Evolutionary conservation across 1,140 invertebrate species (phyloP), one percentile per base, ranked within the genome.

Genomic region (Wiebesia pumilae): DNA sequence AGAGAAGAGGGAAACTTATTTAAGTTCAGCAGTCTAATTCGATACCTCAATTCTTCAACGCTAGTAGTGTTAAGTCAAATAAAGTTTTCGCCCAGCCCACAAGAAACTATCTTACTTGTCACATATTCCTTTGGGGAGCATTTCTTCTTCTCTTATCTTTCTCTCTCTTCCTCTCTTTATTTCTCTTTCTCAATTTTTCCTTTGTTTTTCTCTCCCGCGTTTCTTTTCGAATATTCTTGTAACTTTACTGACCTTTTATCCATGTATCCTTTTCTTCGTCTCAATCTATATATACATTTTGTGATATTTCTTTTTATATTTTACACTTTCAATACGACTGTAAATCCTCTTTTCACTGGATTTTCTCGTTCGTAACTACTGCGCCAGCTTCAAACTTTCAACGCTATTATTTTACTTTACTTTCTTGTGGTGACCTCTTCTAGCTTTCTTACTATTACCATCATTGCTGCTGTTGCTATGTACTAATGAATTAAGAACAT

Each of bases 11-110:
- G 33, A 88, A 91, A 89, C 88, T 91, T 90, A 87, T 90, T 91
- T 88, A 90, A 90, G 87, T 90, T 88, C 88, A 90, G 89, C 89
- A 88, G 89, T 90, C 90, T 87, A 87, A 89, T 90, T 89, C 89
- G 89, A 91, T 91, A 91, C 87, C 87, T 90, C 89, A 88, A 89
- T 90, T 90, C 86, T 82, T 87, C 80, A 69, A 21, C n/a, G 75
- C 75, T 78, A 24, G 65, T 3, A 33, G 62, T 65, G 54, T 54
- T 79, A 86, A 90, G 87, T 89, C 88, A 88, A 90, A 89, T 88
- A 89, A 88, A 89, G 89, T 91, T 91, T 87, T 54, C 71, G 38
- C 69, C 30, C 10, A 88, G 58, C 2, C 80, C 38, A 40, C 65
- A 69, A 58, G 79, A 85, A 82, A 90, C 75, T 90, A 90, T 88